Evolutionary conservation across 2,113 vertebrate species (phyloP), one percentile per base, ranked within the genome.

Genomic region (Cryptomyrus ogoouensis): DNA sequence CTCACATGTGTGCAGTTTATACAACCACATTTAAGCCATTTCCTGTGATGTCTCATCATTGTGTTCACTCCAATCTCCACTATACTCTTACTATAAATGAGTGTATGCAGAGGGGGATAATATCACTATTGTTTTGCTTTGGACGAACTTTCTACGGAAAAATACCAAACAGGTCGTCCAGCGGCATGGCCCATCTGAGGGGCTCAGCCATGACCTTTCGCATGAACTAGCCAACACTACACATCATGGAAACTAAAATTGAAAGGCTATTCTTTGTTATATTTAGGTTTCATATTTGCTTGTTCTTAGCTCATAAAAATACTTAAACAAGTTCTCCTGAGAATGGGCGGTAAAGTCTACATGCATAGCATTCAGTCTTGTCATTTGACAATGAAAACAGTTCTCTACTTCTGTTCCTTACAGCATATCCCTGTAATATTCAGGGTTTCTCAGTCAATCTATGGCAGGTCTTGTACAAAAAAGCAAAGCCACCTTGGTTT

Each of bases 321-420:
- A 93, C 92, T 94, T 94, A 92, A 94, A 93, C 94, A 94, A 91
- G 95, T 94, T 94, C 94, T 96, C 95, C 95, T 96, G 95, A 96
- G 95, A 96, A 95, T 95, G 95, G 94, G 94, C 35, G 74, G 93
- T 93, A 93, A 89, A 94, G 93, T 95, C 93, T 95, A 94, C 93
- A 94, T 95, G 94, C 95, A 95, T 95, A 94, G 95, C 94, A 95
- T 95, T 95, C 94, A 95, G 91, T 95, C 93, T 93, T 90, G 92
- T 93, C 93, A 93, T 94, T 94, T 91, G 92, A 91, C 93, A 93
- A 93, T 92, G 94, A 95, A 94, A 94, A 95, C 17, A 93, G 91
- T 92, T 91, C 53, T 92, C 88, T 93, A 91, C 90, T 92, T 91
- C 93, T 93, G 53, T 89, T 93, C 24, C 80, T 66, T 44, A 53